A percentile compares a stretch with the other conserved stretches of the same genome.
These are phyloP conservation scores for Toxotes jaculatrix DNA, from an alignment of 2,113 vertebrate genomes.

Conservation along the genomic window DNA sequence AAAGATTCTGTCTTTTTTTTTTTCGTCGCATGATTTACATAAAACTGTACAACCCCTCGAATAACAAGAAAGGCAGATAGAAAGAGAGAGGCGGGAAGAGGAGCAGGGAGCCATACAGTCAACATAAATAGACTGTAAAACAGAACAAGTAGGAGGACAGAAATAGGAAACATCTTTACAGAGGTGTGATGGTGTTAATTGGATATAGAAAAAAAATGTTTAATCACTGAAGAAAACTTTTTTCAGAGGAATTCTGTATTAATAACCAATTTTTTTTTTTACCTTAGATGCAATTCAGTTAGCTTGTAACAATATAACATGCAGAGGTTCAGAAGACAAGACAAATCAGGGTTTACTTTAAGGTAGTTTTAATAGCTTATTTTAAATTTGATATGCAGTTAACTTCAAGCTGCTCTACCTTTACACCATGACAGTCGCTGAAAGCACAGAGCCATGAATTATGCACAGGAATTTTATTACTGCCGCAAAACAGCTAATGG, in stretches of 20 bases:
- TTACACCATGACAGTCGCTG: conserved; percentile 53
- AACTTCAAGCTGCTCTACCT: conserved; percentile 65
- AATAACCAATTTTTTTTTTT: conserved; percentile 57
- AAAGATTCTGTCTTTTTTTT: conserved; percentile 57
- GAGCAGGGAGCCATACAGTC: neutral
- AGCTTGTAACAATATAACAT: conserved; percentile 4
- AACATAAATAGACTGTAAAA: conserved; percentile 56
- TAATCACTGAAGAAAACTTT: conserved; percentile 10
- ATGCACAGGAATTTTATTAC: conserved; percentile 68
- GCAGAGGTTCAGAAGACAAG: conserved; percentile 21
- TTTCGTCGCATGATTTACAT: conserved; percentile 66
- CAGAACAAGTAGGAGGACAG: conserved; percentile 52
- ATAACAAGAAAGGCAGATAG: conserved; percentile 29
- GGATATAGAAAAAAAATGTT: conserved; percentile 39
- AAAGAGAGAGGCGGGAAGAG: neutral
- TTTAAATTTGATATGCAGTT: conserved; percentile 60
- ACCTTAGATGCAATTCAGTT: conserved; percentile 46
- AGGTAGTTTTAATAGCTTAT: conserved; percentile 47
- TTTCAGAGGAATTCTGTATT: conserved; percentile 24
- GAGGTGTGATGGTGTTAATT: conserved; percentile 66
- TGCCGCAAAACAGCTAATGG: conserved; percentile 75
- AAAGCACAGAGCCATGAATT: conserved; percentile 68
- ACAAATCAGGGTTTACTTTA: conserved; percentile 38
- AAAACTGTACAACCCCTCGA: conserved; percentile 57
- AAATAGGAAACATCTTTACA: conserved; percentile 51